These are phyloP conservation scores for Cyphomyrus plagiostoma DNA, from an alignment of 2,113 vertebrate species.

Conservation along the genomic window DNA sequence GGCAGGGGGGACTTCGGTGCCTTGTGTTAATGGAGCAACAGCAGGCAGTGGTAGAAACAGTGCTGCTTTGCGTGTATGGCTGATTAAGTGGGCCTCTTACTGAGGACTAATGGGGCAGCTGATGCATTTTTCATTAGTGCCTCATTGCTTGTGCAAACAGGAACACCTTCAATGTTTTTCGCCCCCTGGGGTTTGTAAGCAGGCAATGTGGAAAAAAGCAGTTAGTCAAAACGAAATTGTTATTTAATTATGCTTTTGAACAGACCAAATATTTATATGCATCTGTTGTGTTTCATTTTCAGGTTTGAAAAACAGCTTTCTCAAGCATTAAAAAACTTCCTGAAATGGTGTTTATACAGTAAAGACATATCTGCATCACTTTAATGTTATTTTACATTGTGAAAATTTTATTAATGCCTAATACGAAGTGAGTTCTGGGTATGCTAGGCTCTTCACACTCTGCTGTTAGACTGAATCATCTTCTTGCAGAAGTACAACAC, in stretches of 20 bases:
- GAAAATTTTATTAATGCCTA: neutral
- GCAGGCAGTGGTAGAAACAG: slow-evolving; percentile 12
- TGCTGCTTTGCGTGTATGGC: neutral
- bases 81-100: slow-evolving; percentile 26
- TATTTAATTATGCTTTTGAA: slow-evolving; percentile 46
- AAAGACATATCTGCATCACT: neutral
- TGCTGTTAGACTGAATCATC: neutral
- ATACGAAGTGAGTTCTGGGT: neutral
- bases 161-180: slow-evolving; percentile 14
- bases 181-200: slow-evolving; percentile 13
- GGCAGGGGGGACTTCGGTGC: neutral
- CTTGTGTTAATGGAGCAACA: slow-evolving; percentile 20
- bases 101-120: slow-evolving; percentile 31
- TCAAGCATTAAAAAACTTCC: slow-evolving; percentile 35
- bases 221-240: slow-evolving; percentile 46
- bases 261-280: slow-evolving; percentile 42
- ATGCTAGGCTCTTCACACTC: neutral
- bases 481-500: neutral
- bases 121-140: slow-evolving; percentile 44
- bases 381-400: neutral
- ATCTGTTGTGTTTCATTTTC: slow-evolving; percentile 39
- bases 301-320: slow-evolving; percentile 26
- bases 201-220: slow-evolving; percentile 42
- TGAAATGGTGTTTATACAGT: neutral
- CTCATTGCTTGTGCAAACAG: slow-evolving; percentile 39